Evolutionary conservation across 2,888 invertebrate species (phyloP).

Genomic region (Leptinotarsa tumamoca): DNA sequence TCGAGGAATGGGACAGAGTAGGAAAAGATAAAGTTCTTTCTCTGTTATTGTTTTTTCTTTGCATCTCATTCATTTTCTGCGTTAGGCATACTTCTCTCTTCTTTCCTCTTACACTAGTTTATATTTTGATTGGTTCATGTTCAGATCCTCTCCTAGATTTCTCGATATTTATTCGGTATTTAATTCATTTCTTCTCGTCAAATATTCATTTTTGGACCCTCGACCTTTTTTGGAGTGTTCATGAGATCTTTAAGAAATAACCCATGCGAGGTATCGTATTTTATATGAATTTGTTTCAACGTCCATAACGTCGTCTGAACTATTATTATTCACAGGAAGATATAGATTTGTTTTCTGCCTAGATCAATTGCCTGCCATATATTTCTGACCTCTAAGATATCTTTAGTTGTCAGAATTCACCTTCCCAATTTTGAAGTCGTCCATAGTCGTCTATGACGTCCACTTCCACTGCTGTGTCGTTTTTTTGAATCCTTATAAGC

Average conservation of each 20-base stretch:
- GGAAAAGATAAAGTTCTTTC: too few relatives aligned
- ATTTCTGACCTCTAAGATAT: not conserved
- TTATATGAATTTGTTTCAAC: not conserved
- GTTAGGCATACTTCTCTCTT: too few relatives aligned
- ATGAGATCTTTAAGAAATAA: not conserved
- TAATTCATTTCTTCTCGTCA: not conserved
- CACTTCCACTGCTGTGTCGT: too few relatives aligned
- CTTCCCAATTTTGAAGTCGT: too few relatives aligned
- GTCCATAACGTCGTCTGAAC: not conserved
- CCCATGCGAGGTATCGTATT: conserved; percentile 7
- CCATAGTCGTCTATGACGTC: too few relatives aligned
- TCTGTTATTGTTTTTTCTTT: too few relatives aligned
- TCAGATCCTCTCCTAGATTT: not conserved
- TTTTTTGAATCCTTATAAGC: too few relatives aligned
- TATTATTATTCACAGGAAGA: not conserved
- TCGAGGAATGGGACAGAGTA: too few relatives aligned
- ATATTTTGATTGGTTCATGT: not conserved
- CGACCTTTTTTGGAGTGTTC: not conserved
- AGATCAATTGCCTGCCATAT: not conserved
- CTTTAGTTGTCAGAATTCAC: not conserved
- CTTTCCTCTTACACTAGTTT: not conserved
- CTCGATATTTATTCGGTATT: not conserved
- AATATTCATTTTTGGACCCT: not conserved
- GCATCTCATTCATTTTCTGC: too few relatives aligned
- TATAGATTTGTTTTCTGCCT: not conserved